phyloP scores from a whole-genome alignment of 1,140 invertebrate species.

The Drosophila eugracilis region DNA sequence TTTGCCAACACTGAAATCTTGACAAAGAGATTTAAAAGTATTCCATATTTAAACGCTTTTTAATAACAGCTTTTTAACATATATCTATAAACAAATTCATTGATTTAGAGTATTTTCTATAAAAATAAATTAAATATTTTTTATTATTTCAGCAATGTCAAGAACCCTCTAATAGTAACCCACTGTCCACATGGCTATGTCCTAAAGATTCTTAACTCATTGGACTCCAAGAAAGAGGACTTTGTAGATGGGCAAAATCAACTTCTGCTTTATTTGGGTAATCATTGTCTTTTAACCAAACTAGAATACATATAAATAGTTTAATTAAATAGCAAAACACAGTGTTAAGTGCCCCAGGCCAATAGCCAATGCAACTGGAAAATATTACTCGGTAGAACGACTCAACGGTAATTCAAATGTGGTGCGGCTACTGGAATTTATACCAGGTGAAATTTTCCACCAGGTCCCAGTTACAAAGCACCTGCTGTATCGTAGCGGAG shows the following conservation, averaged over 20 bases:
- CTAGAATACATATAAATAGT: background rate
- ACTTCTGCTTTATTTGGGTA: slow-evolving; percentile 88
- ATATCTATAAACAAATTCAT: background rate
- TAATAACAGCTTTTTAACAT: no score
- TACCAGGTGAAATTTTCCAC: slow-evolving; percentile 89
- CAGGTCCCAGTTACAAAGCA: slow-evolving; percentile 86
- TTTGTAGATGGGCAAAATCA: slow-evolving; percentile 90
- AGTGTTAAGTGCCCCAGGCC: slow-evolving; percentile 88
- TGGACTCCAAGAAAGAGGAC: slow-evolving; percentile 89
- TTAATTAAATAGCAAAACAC: slow-evolving; percentile 85
- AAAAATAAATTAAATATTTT: background rate
- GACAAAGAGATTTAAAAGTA: background rate
- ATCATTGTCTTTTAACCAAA: slow-evolving; percentile 55
- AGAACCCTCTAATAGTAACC: slow-evolving; percentile 87
- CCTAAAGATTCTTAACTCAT: slow-evolving; percentile 92
- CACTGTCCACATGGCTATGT: slow-evolving; percentile 89
- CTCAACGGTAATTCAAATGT: slow-evolving; percentile 87
- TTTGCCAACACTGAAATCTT: slow-evolving; percentile 14
- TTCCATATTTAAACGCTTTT: no score
- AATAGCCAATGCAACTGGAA: slow-evolving; percentile 88
- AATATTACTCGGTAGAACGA: slow-evolving; percentile 87
- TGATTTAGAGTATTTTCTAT: background rate
- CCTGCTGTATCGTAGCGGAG: slow-evolving; percentile 89
- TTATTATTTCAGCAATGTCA: slow-evolving; percentile 84
- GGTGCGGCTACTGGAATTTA: slow-evolving; percentile 90